Conservation (phyloP, 2,113 vertebrate genomes). For the Chitala chitala region DNA sequence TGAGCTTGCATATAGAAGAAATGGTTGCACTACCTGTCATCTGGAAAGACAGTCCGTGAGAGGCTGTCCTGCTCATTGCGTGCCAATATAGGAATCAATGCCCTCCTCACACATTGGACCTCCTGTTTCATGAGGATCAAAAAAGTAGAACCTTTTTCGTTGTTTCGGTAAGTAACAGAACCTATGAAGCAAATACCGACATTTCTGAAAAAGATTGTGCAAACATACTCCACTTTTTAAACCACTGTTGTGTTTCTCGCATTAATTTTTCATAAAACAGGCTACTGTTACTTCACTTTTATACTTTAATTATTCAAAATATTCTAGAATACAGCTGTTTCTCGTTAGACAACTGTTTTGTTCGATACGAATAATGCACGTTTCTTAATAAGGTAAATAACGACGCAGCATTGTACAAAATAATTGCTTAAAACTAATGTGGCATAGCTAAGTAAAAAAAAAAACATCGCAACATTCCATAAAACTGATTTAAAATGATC, state of each 20-base stretch:
- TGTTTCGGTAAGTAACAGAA: conserved; percentile 30
- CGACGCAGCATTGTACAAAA: too few species aligned
- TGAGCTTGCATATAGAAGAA: conserved; percentile 21
- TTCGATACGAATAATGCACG: too few species aligned
- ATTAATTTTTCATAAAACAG: background rate
- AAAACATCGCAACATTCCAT: too few species aligned
- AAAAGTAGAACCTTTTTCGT: conserved; percentile 8
- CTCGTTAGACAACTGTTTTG: too few species aligned
- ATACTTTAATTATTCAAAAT: background rate
- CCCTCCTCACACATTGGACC: conserved; percentile 8
- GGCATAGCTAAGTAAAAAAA: too few species aligned
- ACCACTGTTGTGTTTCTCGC: background rate
- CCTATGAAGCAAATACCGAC: background rate
- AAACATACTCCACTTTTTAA: background rate
- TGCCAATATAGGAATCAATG: conserved; percentile 28
- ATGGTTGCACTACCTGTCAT: conserved; percentile 27
- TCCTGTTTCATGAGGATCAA: conserved; percentile 33
- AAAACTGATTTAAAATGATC: too few species aligned
- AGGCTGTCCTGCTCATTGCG: conserved; percentile 22
- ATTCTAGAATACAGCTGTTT: background rate
- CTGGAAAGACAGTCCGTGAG: conserved; percentile 12
- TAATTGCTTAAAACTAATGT: too few species aligned
- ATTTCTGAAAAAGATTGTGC: background rate
- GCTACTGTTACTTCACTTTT: background rate
- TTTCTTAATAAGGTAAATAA: too few species aligned